Evolutionary conservation across 2,888 invertebrate genomes (phyloP).

Genomic region (Andrena minutula): DNA sequence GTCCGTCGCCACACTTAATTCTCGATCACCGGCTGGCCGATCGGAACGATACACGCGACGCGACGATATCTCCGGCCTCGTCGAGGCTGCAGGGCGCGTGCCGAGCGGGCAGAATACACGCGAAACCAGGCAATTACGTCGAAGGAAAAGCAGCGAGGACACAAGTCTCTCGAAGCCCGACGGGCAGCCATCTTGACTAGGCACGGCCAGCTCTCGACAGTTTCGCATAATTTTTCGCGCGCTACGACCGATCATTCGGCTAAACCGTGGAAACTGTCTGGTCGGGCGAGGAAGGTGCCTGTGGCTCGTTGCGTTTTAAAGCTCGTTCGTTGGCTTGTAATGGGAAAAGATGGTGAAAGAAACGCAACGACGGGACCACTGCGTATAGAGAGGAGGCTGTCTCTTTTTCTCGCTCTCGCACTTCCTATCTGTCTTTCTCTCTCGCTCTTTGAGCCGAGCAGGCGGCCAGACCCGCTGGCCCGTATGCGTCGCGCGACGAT

Average conservation of each 20-base stretch:
- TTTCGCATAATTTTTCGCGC: constrained; percentile 61
- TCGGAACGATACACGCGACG: background rate
- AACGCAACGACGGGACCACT: constrained; percentile 22
- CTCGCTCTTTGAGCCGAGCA: constrained; percentile 49
- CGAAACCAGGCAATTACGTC: constrained; percentile 44
- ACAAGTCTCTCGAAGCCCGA: constrained; percentile 77
- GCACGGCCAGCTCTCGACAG: constrained; percentile 61
- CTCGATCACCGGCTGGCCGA: constrained; percentile 9
- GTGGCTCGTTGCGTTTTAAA: background rate
- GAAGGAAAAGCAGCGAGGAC: constrained; percentile 46
- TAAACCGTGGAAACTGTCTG: background rate
- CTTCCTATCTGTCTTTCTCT: constrained; percentile 35
- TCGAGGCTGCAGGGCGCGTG: background rate
- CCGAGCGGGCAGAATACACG: background rate
- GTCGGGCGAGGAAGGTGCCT: background rate
- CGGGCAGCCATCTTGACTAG: constrained; percentile 82
- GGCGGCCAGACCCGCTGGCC: constrained; percentile 62
- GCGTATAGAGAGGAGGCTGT: constrained; percentile 41
- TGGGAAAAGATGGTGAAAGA: constrained; percentile 20
- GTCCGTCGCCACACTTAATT: constrained; percentile 46
- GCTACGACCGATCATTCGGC: constrained; percentile 15
- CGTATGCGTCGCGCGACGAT: constrained; percentile 69
- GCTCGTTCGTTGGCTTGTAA: background rate
- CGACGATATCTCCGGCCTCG: background rate
- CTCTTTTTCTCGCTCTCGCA: constrained; percentile 39